Evolutionary conservation across 92 coral and sea anemone species (phyloP).

Genomic region (Porites lobata): DNA sequence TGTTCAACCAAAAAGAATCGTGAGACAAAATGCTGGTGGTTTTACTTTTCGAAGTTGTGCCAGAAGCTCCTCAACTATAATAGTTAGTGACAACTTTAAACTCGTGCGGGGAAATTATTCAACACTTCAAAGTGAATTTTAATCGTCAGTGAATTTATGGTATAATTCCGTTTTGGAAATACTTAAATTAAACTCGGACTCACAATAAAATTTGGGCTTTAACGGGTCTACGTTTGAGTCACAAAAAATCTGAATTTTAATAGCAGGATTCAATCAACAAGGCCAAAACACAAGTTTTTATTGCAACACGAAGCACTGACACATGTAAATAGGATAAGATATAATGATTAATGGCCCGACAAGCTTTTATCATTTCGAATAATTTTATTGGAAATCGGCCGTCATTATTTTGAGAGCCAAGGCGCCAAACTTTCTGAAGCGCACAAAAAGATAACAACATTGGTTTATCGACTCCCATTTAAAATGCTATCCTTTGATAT

Average conservation of each 20-base stretch:
- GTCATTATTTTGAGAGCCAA: conserved; percentile 80
- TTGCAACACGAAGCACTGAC: conserved; percentile 14
- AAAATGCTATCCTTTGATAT: conserved; percentile 75
- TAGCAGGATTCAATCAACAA: conserved; percentile 19
- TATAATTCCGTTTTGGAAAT: background rate
- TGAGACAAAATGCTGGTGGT: background rate
- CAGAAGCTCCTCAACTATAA: conserved; percentile 9
- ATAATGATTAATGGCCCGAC: conserved; percentile 75
- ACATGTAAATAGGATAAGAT: conserved; percentile 37
- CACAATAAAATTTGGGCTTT: background rate
- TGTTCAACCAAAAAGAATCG: conserved; percentile 5
- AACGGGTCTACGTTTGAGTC: background rate
- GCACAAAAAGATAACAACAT: conserved; percentile 80
- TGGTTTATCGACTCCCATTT: conserved; percentile 81
- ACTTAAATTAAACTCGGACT: background rate
- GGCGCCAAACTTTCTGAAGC: conserved; percentile 88
- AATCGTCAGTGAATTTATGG: background rate
- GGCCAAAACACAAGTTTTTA: conserved; percentile 19
- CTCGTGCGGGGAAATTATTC: background rate
- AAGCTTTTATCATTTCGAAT: conserved; percentile 73
- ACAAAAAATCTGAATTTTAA: conserved; percentile 26
- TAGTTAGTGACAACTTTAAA: too few species aligned
- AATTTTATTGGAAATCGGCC: conserved; percentile 84
- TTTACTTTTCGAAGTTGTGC: background rate
- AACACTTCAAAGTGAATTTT: background rate